phyloP scores from a whole-genome alignment of 2,797 vertebrate genomes.

The Etheostoma nigrum region DNA sequence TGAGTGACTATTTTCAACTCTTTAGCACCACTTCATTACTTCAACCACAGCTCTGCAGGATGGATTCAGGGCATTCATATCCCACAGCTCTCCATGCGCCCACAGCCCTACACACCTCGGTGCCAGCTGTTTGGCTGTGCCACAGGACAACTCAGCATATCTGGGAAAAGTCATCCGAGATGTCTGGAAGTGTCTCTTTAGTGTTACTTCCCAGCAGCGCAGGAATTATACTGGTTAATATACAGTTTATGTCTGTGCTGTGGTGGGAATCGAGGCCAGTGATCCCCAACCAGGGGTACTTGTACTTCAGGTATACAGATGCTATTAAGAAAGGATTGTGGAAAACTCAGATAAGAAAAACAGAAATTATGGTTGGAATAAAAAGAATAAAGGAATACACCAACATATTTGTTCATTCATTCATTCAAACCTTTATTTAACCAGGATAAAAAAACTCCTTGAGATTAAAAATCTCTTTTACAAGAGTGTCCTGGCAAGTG shows the following conservation, averaged over 20 bases:
- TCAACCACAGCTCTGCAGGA: conserved; percentile 62
- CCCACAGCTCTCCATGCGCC: conserved; percentile 42
- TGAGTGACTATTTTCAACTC: conserved; percentile 60
- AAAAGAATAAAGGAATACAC: neutral
- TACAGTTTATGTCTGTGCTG: neutral
- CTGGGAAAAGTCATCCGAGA: conserved; percentile 27
- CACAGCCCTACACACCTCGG: conserved; percentile 36
- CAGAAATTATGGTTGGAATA: neutral
- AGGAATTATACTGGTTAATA: neutral
- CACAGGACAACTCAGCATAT: conserved; percentile 35
- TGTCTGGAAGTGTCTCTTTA: conserved; percentile 19
- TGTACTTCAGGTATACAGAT: neutral
- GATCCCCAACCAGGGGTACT: neutral
- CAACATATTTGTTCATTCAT: neutral
- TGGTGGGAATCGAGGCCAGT: neutral
- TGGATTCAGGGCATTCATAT: conserved; percentile 47
- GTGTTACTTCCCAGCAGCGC: conserved; percentile 27
- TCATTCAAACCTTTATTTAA: too few relatives aligned
- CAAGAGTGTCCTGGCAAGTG: too few relatives aligned
- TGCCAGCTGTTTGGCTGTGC: conserved; percentile 48
- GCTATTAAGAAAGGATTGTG: neutral
- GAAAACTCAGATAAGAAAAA: neutral
- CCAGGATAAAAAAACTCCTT: too few relatives aligned
- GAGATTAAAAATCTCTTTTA: too few relatives aligned
- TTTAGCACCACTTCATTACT: conserved; percentile 67